Percentiles rank a stretch among this genome's conserved stretches.
Conservation (phyloP, 1,140 invertebrate genomes). For the Brachionus calyciflorus region DNA sequence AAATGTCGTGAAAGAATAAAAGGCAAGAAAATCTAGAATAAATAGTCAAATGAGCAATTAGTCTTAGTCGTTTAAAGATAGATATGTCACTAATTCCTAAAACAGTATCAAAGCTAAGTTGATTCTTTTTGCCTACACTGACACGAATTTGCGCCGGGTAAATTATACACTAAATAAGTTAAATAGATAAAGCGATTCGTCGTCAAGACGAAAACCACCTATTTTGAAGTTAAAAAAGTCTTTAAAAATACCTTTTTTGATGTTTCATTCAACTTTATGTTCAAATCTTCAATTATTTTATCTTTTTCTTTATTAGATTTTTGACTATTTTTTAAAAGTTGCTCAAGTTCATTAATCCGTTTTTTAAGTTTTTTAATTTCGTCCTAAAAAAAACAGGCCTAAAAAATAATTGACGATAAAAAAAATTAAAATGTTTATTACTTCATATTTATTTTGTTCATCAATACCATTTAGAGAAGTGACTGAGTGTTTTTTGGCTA, state of each 20-base stretch:
- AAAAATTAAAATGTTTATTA: neutral
- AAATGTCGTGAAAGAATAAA: no score
- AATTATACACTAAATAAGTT: neutral
- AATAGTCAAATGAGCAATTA: no score
- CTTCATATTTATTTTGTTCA: slow-evolving; percentile 4
- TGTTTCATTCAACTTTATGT: neutral
- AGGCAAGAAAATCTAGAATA: no score
- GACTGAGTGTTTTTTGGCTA: neutral
- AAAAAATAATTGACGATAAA: neutral
- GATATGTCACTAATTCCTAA: no score
- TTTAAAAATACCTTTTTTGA: neutral
- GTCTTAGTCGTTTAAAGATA: no score
- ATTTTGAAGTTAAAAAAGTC: neutral
- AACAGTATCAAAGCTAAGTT: no score
- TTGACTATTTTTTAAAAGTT: neutral
- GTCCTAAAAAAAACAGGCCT: neutral
- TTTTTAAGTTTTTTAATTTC: slow-evolving; percentile 37
- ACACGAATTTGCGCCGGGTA: no score
- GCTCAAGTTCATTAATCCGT: slow-evolving; percentile 17
- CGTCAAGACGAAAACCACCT: neutral
- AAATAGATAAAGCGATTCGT: no score
- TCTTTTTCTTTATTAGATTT: slow-evolving; percentile 41
- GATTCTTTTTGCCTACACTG: no score
- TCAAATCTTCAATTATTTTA: neutral
- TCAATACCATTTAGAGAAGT: neutral